These are phyloP conservation scores for Syngnathoides biaculeatus DNA, from an alignment of 2,113 vertebrate species.

Conservation along the genomic window DNA sequence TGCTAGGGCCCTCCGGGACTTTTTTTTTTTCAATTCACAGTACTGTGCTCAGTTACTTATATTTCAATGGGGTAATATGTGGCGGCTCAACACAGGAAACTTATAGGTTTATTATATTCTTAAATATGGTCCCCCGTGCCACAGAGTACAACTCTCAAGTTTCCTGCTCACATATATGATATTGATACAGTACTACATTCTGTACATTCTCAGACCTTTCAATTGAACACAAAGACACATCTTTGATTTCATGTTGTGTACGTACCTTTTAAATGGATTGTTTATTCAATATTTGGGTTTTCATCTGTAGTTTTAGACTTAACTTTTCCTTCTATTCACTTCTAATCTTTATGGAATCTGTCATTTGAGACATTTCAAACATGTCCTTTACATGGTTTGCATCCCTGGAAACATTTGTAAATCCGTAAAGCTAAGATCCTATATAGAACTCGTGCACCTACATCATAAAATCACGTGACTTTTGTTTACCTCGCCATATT, in stretches of 20 bases:
- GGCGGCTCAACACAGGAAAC: neutral
- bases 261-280: neutral
- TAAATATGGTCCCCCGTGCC: neutral
- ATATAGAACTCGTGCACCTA: no score
- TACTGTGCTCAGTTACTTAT: neutral
- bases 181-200: no score
- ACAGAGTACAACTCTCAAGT: no score
- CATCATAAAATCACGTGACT: no score
- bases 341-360: slow-evolving; percentile 38
- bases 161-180: no score
- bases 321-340: slow-evolving; percentile 50
- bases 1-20: slow-evolving; percentile 5
- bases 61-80: neutral
- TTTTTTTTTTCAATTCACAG: slow-evolving; percentile 8
- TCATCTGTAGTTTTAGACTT: neutral
- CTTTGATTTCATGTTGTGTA: slow-evolving; percentile 9
- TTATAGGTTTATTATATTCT: neutral
- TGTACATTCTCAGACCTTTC: slow-evolving; percentile 5
- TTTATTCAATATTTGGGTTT: neutral
- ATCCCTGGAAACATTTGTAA: no score
- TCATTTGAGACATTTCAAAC: slow-evolving; percentile 55
- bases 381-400: slow-evolving; percentile 54
- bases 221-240: neutral
- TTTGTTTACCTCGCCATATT: no score
- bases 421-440: neutral